phyloP scores from a whole-genome alignment of 2,797 vertebrate species.

The Cryptoprocta ferox region DNA sequence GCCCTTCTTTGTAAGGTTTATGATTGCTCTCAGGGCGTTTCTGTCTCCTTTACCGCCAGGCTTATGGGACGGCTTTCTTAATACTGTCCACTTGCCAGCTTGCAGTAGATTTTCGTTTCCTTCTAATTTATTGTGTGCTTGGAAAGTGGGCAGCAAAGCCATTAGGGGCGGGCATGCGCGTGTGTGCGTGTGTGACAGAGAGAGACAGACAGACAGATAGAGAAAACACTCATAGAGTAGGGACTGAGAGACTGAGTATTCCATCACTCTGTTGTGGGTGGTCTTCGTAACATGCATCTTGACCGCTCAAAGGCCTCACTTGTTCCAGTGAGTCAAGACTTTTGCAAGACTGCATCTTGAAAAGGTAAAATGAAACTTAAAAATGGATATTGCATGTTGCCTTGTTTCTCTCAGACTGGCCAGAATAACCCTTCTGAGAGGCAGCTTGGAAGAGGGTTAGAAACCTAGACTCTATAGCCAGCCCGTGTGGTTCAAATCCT shows the following conservation, averaged over 20 bases:
- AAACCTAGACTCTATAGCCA: background rate
- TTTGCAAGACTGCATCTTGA: background rate
- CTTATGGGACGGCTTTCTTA: background rate
- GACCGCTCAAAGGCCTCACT: background rate
- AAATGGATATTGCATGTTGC: background rate
- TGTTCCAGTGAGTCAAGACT: background rate
- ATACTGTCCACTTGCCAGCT: background rate
- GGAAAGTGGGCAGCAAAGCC: background rate
- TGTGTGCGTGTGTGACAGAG: background rate
- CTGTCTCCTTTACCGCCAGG: background rate
- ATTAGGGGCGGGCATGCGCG: background rate
- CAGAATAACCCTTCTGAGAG: background rate
- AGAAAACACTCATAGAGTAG: background rate
- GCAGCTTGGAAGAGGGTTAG: background rate
- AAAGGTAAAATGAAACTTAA: background rate
- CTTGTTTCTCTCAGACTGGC: conserved; percentile 12
- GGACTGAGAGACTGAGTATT: background rate
- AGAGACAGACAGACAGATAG: background rate
- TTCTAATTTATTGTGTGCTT: background rate
- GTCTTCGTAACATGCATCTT: background rate
- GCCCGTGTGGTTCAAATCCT: background rate
- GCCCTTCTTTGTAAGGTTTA: background rate
- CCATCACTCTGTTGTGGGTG: background rate
- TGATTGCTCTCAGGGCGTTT: background rate
- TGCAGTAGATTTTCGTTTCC: background rate